A percentile compares a stretch with the other conserved stretches of the same genome.
These are phyloP conservation scores for Calidris pugnax DNA, from an alignment of 2,113 vertebrate species.

Conservation along the genomic window DNA sequence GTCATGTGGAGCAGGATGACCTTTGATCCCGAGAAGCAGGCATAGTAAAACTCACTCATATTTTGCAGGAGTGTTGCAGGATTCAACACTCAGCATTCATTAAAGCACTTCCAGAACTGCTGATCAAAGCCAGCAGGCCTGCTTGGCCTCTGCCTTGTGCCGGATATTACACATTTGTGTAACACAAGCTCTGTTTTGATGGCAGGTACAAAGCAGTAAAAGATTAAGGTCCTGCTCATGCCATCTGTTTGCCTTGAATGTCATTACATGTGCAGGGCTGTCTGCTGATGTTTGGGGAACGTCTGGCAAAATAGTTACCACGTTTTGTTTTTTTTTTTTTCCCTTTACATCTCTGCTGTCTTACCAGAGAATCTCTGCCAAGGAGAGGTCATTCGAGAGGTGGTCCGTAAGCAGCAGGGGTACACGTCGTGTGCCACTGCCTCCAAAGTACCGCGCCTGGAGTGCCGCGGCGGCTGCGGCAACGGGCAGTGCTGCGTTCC, in stretches of 20 bases:
- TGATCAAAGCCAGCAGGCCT: conserved; percentile 43
- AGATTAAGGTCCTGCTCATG: neutral
- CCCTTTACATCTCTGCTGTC: neutral
- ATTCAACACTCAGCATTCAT: conserved; percentile 24
- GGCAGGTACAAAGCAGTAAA: conserved; percentile 23
- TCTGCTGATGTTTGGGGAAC: neutral
- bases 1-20: neutral
- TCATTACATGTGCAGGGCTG: neutral
- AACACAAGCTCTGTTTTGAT: neutral
- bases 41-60: neutral
- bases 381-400: conserved; percentile 88
- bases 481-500: conserved; percentile 86
- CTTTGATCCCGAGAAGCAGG: neutral
- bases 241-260: neutral
- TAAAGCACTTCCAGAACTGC: neutral
- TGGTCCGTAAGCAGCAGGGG: conserved; percentile 86
- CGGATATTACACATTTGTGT: conserved; percentile 17
- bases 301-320: neutral
- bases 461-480: conserved; percentile 84
- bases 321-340: neutral
- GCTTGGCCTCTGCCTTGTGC: neutral
- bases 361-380: conserved; percentile 84
- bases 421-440: conserved; percentile 83
- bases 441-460: conserved; percentile 85
- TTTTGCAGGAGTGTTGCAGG: conserved; percentile 17